Conservation (phyloP, 1,140 invertebrate genomes). For the Liolophura sinensis region DNA sequence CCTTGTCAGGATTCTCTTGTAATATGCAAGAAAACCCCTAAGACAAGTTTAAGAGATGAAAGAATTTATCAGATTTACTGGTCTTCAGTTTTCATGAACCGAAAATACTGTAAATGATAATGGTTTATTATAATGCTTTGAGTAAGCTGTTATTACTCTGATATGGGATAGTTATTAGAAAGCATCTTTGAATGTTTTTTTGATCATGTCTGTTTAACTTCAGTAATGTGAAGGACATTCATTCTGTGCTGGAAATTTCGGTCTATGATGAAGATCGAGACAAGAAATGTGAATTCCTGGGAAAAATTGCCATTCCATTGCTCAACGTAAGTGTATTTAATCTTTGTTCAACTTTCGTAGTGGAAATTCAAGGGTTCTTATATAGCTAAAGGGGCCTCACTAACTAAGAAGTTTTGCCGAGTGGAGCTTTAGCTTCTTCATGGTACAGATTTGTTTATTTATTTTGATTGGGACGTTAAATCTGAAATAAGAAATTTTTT, state of each 20-base stretch:
- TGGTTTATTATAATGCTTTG: background rate
- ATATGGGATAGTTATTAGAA: constrained; percentile 3
- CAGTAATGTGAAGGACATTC: constrained; percentile 96
- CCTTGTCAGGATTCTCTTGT: no score
- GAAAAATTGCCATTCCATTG: constrained; percentile 89
- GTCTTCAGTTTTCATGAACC: no score
- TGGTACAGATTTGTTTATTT: background rate
- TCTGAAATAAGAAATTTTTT: background rate
- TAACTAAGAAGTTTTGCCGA: no score
- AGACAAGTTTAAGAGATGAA: no score
- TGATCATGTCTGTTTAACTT: constrained; percentile 49
- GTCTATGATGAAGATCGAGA: constrained; percentile 98
- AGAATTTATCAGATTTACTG: no score
- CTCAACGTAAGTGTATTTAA: constrained; percentile 61
- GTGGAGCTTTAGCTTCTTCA: background rate
- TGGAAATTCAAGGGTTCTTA: no score
- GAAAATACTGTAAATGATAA: background rate
- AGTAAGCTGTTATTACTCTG: background rate
- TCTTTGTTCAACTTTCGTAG: no score
- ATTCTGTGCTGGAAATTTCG: constrained; percentile 93
- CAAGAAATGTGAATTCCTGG: constrained; percentile 97
- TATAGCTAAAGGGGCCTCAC: no score
- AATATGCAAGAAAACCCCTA: no score
- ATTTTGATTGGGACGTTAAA: background rate
- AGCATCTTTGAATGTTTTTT: background rate